These are phyloP conservation scores for Danio kyathit DNA, from an alignment of 2,797 vertebrate genomes.

Conservation along the genomic window DNA sequence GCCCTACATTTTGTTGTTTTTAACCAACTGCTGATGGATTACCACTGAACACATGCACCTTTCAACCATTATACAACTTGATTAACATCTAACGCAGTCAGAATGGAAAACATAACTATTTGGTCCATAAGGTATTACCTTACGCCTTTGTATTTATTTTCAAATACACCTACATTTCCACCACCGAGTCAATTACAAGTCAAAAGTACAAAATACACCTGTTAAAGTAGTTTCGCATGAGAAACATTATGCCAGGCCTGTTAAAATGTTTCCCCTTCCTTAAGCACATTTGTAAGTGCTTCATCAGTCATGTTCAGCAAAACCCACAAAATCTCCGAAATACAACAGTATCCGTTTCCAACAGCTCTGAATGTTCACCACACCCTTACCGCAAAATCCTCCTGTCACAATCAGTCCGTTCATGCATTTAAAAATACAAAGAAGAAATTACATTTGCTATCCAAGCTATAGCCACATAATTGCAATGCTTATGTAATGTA, in stretches of 20 bases:
- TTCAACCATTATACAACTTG: constrained; percentile 7
- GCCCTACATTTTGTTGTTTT: background rate
- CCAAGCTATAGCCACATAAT: background rate
- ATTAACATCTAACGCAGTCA: background rate
- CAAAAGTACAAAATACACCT: constrained; percentile 62
- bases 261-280: constrained; percentile 51
- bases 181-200: constrained; percentile 8
- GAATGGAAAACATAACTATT: constrained; percentile 12
- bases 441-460: constrained; percentile 32
- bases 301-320: constrained; percentile 53
- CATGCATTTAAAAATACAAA: constrained; percentile 54
- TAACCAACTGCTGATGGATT: background rate
- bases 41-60: background rate
- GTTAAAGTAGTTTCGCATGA: constrained; percentile 56
- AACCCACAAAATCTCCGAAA: constrained; percentile 63
- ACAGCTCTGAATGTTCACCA: constrained; percentile 64
- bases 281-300: constrained; percentile 62
- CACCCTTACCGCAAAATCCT: constrained; percentile 62
- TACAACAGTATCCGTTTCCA: constrained; percentile 59
- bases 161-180: constrained; percentile 38
- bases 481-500: background rate
- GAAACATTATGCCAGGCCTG: constrained; percentile 41
- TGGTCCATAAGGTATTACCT: constrained; percentile 5
- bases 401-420: constrained; percentile 54
- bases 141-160: constrained; percentile 1